phyloP scores from a whole-genome alignment of 2,888 invertebrate genomes.

The Portevinia maculata region DNA sequence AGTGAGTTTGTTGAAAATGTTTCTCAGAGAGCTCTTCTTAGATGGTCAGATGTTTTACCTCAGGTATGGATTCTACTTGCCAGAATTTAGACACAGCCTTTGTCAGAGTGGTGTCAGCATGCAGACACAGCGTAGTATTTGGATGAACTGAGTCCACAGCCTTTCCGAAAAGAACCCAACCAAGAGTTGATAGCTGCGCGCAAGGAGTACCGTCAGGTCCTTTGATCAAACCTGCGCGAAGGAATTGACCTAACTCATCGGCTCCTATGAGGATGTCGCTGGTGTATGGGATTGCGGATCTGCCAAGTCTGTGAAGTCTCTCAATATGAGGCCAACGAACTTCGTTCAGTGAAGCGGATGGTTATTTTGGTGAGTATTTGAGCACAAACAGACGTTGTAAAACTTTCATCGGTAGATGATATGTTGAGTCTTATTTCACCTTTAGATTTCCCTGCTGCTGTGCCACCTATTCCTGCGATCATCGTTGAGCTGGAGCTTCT shows the following conservation, averaged over 20 bases:
- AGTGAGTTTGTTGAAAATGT: constrained; percentile 26
- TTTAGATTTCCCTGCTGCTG: constrained; percentile 26
- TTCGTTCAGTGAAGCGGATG: constrained; percentile 16
- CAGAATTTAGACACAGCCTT: constrained; percentile 50
- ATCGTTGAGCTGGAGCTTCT: constrained; percentile 27
- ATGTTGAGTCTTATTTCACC: constrained; percentile 25
- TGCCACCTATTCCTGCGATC: constrained; percentile 51
- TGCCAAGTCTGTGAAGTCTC: too few relatives aligned
- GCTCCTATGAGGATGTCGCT: too few relatives aligned
- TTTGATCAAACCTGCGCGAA: constrained; percentile 26
- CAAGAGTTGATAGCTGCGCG: constrained; percentile 53
- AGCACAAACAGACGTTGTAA: constrained; percentile 16
- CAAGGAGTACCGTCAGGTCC: too few relatives aligned
- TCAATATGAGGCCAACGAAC: constrained; percentile 42
- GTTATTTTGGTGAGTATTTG: constrained; percentile 60
- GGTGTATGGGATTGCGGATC: too few relatives aligned
- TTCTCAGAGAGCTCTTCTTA: constrained; percentile 62
- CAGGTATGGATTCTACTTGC: constrained; percentile 60
- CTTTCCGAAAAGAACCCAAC: constrained; percentile 45
- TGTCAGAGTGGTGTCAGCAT: constrained; percentile 9
- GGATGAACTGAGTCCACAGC: neutral
- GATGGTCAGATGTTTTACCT: constrained; percentile 30
- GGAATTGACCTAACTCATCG: constrained; percentile 52
- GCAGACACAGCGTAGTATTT: neutral
- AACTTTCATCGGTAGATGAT: neutral